A percentile compares a stretch with the other conserved stretches of the same genome.
phyloP scores from a whole-genome alignment of 2,888 invertebrate species.

The Xestia sexstrigata region DNA sequence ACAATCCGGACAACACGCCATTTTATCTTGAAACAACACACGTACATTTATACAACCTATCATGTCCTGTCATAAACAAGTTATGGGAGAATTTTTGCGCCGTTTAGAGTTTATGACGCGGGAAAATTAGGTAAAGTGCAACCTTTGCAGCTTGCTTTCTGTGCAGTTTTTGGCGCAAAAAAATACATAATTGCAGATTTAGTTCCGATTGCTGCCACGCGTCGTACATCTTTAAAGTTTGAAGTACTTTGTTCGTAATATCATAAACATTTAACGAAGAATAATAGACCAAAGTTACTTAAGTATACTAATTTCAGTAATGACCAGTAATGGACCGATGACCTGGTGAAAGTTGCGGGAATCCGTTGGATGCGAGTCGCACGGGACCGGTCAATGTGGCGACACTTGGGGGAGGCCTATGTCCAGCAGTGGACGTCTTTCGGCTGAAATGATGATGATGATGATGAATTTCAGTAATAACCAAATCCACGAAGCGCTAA shows the following conservation, averaged over 20 bases:
- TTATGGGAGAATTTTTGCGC: neutral
- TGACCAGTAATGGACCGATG: too few species aligned
- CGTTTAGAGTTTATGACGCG: neutral
- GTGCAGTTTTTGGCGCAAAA: neutral
- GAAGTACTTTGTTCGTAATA: neutral
- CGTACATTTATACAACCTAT: neutral
- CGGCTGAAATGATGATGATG: too few species aligned
- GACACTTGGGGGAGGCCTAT: too few species aligned
- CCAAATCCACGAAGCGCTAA: neutral
- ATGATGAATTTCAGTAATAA: conserved; percentile 4
- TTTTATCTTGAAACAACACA: conserved; percentile 34
- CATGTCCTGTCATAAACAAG: conserved; percentile 21
- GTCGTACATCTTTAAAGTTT: neutral
- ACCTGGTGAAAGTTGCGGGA: too few species aligned
- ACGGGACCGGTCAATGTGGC: too few species aligned
- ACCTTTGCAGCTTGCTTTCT: too few species aligned
- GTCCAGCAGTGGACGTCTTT: too few species aligned
- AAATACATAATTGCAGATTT: neutral
- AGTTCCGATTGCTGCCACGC: neutral
- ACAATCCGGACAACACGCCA: conserved; percentile 18
- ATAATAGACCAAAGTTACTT: neutral
- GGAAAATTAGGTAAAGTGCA: neutral
- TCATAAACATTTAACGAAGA: neutral
- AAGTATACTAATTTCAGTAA: neutral
- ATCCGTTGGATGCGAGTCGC: too few species aligned